Evolutionary conservation across 2,113 vertebrate genomes (phyloP).

Genomic region (Leiothrix lutea): DNA sequence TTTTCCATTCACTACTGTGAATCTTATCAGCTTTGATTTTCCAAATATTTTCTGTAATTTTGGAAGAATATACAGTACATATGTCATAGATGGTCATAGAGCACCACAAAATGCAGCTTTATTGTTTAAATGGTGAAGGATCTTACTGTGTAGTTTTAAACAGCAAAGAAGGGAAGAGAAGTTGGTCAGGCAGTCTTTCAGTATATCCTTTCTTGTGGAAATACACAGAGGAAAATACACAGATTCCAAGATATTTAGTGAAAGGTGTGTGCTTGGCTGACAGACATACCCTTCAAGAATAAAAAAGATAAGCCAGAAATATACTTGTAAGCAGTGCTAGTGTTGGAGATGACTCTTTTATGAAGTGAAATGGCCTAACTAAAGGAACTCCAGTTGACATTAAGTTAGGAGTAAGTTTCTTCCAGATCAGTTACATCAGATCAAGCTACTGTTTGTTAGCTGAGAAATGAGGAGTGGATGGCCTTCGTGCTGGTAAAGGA

Average conservation of each 20-base stretch:
- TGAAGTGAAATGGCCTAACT: neutral
- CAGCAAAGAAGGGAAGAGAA: neutral
- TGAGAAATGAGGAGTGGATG: neutral
- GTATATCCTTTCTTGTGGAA: neutral
- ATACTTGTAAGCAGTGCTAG: neutral
- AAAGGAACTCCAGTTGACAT: neutral
- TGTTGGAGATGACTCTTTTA: neutral
- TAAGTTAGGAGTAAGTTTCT: neutral
- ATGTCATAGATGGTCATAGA: neutral
- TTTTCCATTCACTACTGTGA: neutral
- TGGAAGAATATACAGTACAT: neutral
- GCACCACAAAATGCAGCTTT: neutral
- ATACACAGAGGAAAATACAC: rapidly evolving
- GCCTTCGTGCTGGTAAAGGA: rapidly evolving
- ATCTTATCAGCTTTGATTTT: neutral
- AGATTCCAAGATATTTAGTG: neutral
- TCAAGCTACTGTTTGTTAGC: neutral
- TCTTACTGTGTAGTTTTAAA: neutral
- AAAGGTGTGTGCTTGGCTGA: neutral
- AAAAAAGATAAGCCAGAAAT: neutral
- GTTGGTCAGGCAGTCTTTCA: neutral
- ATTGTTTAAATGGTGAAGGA: neutral
- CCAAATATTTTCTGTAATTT: neutral
- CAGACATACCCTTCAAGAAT: neutral
- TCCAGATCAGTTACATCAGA: rapidly evolving